phyloP scores from a whole-genome alignment of 2,113 vertebrate genomes.

The Oreochromis tanganicae region DNA sequence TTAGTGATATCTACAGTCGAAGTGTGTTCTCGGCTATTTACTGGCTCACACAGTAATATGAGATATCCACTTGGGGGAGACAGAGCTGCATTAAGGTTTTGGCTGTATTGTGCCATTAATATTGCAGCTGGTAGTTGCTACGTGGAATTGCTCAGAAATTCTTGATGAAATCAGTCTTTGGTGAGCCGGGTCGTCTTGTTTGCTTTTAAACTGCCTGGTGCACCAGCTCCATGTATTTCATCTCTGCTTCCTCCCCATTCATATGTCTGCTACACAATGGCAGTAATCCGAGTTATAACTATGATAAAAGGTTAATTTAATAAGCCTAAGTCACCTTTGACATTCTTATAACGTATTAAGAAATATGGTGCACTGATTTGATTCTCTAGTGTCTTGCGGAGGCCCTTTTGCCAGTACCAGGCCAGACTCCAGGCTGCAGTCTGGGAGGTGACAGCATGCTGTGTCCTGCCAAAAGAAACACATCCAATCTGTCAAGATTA shows the following conservation, averaged over 20 bases:
- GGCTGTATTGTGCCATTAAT: neutral
- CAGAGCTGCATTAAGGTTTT: constrained; percentile 17
- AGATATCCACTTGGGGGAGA: constrained; percentile 56
- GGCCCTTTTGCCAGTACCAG: neutral
- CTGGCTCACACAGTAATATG: neutral
- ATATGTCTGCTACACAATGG: neutral
- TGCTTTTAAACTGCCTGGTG: neutral
- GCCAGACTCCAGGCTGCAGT: constrained; percentile 18
- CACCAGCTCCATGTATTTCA: neutral
- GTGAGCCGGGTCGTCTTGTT: neutral
- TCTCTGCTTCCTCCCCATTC: neutral
- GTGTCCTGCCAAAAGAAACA: constrained; percentile 26
- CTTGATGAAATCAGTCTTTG: neutral
- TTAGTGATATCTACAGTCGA: neutral
- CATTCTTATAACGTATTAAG: neutral
- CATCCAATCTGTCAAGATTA: constrained; percentile 18
- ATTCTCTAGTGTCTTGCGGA: neutral
- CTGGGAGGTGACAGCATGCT: constrained; percentile 10
- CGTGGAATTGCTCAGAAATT: neutral
- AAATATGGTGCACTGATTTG: neutral
- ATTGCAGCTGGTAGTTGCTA: neutral
- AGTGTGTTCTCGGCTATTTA: neutral
- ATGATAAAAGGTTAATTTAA: constrained; percentile 2
- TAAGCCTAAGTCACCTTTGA: neutral
- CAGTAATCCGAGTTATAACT: neutral